Evolutionary conservation across 2,888 invertebrate species (phyloP), one percentile per base, ranked within the genome.

Genomic region (Tetheella fluctuosa): DNA sequence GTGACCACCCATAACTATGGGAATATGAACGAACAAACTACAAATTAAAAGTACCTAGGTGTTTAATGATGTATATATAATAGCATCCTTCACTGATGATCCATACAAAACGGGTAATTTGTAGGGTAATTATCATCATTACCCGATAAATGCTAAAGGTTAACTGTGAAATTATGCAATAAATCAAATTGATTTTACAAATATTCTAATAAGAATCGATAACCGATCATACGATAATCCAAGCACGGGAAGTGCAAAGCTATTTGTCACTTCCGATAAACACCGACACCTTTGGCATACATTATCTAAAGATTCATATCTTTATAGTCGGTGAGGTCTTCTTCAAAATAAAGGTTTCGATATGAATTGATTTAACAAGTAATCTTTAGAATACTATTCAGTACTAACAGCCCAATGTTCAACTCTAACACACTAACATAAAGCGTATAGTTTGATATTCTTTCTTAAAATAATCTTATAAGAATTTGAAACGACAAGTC

Each of bases 221-320:
- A 55, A 37, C 55, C 55, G 34, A 54, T 54, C 54, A 20, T 30
- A 17, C 28, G 54, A 55, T 55, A 55, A 55, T 34, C 34, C 20
- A 23, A 20, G 20, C 34, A 55, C 55, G 37, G 55, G 55, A 55
- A 55, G 55, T 34, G 20, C 20, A 12, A 55, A 20, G 23, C 8
- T 17, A 10, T 48, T 20, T 20, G 55, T 23, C 20, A 37, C 55
- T 37, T 55, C 55, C 55, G 34, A 34, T 55, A n/a, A 55, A 30
- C 23, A 28, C 10, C n/a, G 48, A 48, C 48, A 48, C 48, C 20
- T 34, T 37, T 48, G 6, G 55, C 34, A 60, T 54, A 59, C 28
- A 55, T 55, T 34, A 55, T 20, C 1, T 23, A 20, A 20, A 48
- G 17, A 17, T 42, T 2, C 13, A 15, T 37, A 37, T 37, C 15